phyloP scores from a whole-genome alignment of 2,888 invertebrate species.

The Caenorhabditis wallacei region DNA sequence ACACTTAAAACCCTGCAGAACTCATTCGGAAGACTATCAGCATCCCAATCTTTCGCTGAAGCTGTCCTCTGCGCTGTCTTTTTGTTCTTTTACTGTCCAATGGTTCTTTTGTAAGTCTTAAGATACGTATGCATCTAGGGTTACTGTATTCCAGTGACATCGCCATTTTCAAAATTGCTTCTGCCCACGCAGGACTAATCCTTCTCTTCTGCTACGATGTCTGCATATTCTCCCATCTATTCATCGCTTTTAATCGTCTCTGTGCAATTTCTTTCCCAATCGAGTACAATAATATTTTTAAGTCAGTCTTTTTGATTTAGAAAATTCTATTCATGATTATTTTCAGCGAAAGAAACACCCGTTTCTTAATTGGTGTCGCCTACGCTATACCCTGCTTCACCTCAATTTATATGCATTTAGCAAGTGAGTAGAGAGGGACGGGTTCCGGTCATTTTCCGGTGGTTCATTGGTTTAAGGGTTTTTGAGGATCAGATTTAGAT shows the following conservation, averaged over 20 bases:
- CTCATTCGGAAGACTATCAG: constrained; percentile 69
- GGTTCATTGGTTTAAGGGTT: neutral
- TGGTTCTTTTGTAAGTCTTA: constrained; percentile 64
- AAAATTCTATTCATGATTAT: neutral
- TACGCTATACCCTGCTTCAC: constrained; percentile 61
- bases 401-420: constrained; percentile 61
- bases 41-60: constrained; percentile 66
- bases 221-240: constrained; percentile 68
- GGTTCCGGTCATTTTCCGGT: too few species aligned
- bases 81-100: constrained; percentile 65
- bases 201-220: constrained; percentile 70
- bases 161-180: constrained; percentile 40
- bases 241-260: constrained; percentile 68
- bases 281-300: constrained; percentile 55
- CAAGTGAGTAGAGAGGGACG: constrained; percentile 39
- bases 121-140: too few species aligned
- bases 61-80: constrained; percentile 65
- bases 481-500: neutral
- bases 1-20: constrained; percentile 65
- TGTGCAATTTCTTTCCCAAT: constrained; percentile 65
- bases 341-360: constrained; percentile 56
- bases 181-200: constrained; percentile 55
- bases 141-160: constrained; percentile 56
- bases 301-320: neutral
- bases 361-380: constrained; percentile 54